phyloP scores from a whole-genome alignment of 92 coral and sea anemone species.

The Heteractis magnifica region DNA sequence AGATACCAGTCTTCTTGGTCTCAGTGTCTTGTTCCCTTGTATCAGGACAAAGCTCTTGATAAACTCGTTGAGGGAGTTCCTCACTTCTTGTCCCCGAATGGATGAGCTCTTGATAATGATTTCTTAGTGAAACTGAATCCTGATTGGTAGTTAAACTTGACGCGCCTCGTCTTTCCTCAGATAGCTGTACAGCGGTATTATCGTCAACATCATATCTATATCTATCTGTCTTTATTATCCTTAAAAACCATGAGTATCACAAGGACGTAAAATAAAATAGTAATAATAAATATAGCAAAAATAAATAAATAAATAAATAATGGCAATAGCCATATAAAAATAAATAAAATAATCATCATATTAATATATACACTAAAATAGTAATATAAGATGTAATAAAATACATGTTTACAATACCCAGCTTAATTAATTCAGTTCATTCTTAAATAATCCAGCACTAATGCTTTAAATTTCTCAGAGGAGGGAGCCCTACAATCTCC shows the following conservation, averaged over 20 bases:
- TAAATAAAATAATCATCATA: too few relatives aligned
- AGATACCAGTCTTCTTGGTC: neutral
- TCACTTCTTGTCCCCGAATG: neutral
- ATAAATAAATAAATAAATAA: too few relatives aligned
- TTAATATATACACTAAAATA: too few relatives aligned
- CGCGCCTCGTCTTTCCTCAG: neutral
- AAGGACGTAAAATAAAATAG: neutral
- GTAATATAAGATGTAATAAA: too few relatives aligned
- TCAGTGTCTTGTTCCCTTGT: neutral
- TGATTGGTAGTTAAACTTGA: neutral
- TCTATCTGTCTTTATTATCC: neutral
- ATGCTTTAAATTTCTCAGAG: too few relatives aligned
- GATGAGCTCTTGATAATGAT: neutral
- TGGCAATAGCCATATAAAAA: too few relatives aligned
- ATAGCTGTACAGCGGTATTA: neutral
- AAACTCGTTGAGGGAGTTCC: neutral
- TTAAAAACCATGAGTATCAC: neutral
- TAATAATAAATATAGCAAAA: too few relatives aligned
- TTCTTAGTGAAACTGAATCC: neutral
- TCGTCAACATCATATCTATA: neutral
- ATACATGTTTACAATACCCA: too few relatives aligned
- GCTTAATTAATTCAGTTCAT: too few relatives aligned
- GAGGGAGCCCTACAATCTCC: too few relatives aligned
- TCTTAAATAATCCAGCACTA: too few relatives aligned
- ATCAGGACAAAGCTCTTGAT: neutral